Evolutionary conservation across 2,797 vertebrate genomes (phyloP).

Genomic region (Smutsia gigantea): DNA sequence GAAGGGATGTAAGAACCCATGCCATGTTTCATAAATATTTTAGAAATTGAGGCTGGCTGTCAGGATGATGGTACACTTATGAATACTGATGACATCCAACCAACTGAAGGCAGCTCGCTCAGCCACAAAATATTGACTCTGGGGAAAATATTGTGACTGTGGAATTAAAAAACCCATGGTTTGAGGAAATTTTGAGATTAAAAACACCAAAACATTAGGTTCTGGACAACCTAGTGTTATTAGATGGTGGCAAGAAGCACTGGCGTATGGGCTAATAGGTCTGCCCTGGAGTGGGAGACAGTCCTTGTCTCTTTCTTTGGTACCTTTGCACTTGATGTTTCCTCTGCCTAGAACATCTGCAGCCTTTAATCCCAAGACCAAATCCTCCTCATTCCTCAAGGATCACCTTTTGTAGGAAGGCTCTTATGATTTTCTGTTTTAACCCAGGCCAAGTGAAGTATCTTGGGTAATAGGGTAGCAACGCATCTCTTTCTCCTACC

Average conservation of each 20-base stretch:
- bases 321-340: neutral
- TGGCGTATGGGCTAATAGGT: accelerated
- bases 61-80: neutral
- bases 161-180: neutral
- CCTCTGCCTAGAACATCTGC: neutral
- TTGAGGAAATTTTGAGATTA: neutral
- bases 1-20: neutral
- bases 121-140: neutral
- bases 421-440: neutral
- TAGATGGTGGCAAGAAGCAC: neutral
- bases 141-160: neutral
- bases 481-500: neutral
- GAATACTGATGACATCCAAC: neutral
- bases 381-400: neutral
- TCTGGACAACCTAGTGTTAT: neutral
- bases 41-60: neutral
- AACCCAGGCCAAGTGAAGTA: neutral
- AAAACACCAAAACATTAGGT: neutral
- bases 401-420: neutral
- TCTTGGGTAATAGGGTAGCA: neutral
- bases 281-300: neutral
- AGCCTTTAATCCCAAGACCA: neutral
- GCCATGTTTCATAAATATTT: neutral
- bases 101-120: neutral
- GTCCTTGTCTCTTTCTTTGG: neutral